Conservation (phyloP, 2,113 vertebrate genomes). For the Hippolais icterina region DNA sequence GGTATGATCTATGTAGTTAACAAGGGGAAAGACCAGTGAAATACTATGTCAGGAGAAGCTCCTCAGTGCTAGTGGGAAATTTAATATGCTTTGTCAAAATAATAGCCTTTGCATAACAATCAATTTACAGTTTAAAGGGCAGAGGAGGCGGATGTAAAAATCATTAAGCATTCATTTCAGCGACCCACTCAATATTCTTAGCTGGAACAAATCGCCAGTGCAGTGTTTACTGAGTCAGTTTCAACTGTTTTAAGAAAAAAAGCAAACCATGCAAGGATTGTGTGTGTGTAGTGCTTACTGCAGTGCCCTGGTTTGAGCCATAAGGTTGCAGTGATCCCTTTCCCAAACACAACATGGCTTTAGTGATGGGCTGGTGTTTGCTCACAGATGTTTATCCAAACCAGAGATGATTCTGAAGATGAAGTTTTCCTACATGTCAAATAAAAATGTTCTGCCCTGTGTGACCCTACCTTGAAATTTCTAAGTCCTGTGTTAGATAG, state of each 20-base stretch:
- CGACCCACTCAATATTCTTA: background rate
- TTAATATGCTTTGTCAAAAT: constrained; percentile 43
- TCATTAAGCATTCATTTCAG: background rate
- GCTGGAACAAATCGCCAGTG: background rate
- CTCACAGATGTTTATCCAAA: background rate
- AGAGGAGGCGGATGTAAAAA: constrained; percentile 29
- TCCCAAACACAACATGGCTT: background rate
- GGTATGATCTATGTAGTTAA: background rate
- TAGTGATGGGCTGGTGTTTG: background rate
- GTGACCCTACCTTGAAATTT: background rate
- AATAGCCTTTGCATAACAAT: constrained; percentile 45
- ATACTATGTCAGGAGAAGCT: background rate
- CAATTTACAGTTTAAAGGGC: constrained; percentile 33
- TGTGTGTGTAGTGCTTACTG: background rate
- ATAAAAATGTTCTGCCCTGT: background rate
- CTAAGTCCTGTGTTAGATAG: background rate
- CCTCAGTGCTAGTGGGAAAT: constrained; percentile 8
- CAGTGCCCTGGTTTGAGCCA: background rate
- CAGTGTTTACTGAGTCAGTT: background rate
- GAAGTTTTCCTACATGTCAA: background rate
- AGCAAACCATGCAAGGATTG: background rate
- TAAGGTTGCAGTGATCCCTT: background rate
- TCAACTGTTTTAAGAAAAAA: background rate
- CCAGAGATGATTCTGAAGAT: background rate
- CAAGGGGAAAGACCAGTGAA: background rate